Base-by-base conservation (phyloP, 1,140 invertebrate genomes). In the Panagrolaimus sp. region DNA sequence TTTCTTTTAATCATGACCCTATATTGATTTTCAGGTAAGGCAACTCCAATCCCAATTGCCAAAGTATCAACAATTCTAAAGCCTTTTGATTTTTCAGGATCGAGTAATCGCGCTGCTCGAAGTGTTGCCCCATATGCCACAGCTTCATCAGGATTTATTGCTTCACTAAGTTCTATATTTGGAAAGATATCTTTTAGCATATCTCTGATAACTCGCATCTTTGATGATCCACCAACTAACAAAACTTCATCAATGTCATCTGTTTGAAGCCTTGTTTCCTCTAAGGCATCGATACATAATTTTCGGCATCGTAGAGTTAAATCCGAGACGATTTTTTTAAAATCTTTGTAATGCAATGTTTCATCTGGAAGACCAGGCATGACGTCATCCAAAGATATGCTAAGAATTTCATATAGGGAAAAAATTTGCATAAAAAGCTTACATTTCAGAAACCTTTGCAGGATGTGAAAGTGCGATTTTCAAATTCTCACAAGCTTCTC, bases 31-130 rank as follows among this genome's bases (percentile, higher is more conserved):
- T 95, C 93, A 96, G 12, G 9, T 96, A 68, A 96, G 92, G 81
- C 93, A 93, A 63, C 93, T 93, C 73, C 92, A 93, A 21, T 93
- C 96, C 84, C 95, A 93, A 79, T 96, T 96, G 88, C 93, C 94
- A 78, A 96, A 26, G 96, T 93, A 82, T 96, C 94, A 38, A 96
- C 87, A 73, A 97, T 86, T 43, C 96, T 84, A 69, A 96, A 84
- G 84, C 96, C 93, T 77, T 91, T 91, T 4, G 90, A 91, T 79
- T 91, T 90, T 83, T 95, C 91, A 24, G 91, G 92, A 69, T 93
- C 94, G 79, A 91, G 90, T 69, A 97, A 85, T 76, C 96, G 94
- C 67, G 87, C 87, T 44, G 87, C 87, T 43, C 91, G 91, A 80
- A 92, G 86, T 74, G 93, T 94, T 58, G 70, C 70, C 26, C 70